A percentile compares a stretch with the other conserved stretches of the same genome.
Conservation (phyloP, 1,140 invertebrate genomes). For the Diplogasteroides magnus region DNA sequence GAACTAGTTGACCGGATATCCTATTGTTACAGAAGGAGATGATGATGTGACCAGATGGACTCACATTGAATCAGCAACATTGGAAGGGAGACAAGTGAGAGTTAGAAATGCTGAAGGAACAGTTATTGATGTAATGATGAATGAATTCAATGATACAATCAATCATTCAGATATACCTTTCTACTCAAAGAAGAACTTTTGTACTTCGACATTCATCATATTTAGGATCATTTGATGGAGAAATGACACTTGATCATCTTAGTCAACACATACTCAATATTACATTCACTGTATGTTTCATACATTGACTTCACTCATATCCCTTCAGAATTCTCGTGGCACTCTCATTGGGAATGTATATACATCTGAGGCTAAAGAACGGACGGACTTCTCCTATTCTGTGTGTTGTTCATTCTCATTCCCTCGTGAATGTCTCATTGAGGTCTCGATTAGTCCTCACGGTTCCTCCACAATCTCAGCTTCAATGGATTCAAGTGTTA, state of each 20-base stretch:
- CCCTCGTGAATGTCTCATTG: slow-evolving; percentile 15
- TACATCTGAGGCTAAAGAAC: slow-evolving; percentile 27
- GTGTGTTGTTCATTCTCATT: slow-evolving; percentile 1
- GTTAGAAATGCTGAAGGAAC: slow-evolving; percentile 45
- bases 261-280: slow-evolving; percentile 46
- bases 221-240: slow-evolving; percentile 36
- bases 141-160: slow-evolving; percentile 7
- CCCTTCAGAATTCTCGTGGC: slow-evolving; percentile 36
- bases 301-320: slow-evolving; percentile 4
- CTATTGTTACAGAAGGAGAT: background rate
- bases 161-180: slow-evolving; percentile 34
- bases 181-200: slow-evolving; percentile 31
- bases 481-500: slow-evolving; percentile 27
- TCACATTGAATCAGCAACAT: slow-evolving; percentile 39
- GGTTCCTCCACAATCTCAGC: slow-evolving; percentile 20
- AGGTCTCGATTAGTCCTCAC: slow-evolving; percentile 27
- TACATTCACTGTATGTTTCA: slow-evolving; percentile 36
- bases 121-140: slow-evolving; percentile 27
- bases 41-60: slow-evolving; percentile 26
- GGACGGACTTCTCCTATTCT: slow-evolving; percentile 27
- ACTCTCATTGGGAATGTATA: slow-evolving; percentile 42
- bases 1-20: background rate
- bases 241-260: slow-evolving; percentile 40
- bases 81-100: slow-evolving; percentile 32
- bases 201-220: slow-evolving; percentile 41